phyloP scores from a whole-genome alignment of 2,113 vertebrate genomes.

The Atrichornis clamosus region DNA sequence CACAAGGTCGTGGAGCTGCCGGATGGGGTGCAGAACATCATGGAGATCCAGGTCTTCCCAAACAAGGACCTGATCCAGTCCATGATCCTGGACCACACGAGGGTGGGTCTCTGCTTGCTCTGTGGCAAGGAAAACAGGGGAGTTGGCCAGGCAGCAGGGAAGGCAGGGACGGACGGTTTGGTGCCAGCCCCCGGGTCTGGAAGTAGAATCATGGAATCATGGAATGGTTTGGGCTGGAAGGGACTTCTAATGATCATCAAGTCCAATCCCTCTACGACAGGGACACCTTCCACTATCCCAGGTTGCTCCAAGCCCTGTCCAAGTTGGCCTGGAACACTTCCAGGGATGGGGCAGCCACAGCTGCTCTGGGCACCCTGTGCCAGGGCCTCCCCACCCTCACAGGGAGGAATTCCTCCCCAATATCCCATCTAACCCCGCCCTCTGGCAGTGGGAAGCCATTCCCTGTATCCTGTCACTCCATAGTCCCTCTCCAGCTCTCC shows the following conservation, averaged over 20 bases:
- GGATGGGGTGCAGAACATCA: slow-evolving; percentile 36
- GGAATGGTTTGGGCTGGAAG: not conserved
- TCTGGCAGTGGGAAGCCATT: not conserved
- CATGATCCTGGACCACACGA: slow-evolving; percentile 67
- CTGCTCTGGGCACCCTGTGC: not conserved
- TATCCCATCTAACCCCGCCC: not conserved
- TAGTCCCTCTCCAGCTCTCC: not conserved
- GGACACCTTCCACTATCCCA: not conserved
- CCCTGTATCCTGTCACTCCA: not conserved
- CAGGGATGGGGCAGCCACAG: not conserved
- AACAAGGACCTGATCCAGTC: slow-evolving; percentile 41
- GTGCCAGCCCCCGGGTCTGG: not conserved
- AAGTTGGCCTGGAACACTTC: not conserved
- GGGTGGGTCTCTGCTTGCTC: slow-evolving; percentile 45
- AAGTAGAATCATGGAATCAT: not conserved
- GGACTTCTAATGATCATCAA: not conserved
- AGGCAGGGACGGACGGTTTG: not conserved
- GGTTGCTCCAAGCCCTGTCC: not conserved
- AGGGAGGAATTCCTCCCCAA: not conserved
- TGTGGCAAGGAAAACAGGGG: too few species aligned
- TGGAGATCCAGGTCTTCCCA: slow-evolving; percentile 75
- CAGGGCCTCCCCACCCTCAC: fast-evolving
- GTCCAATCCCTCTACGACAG: fast-evolving
- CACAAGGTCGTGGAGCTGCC: slow-evolving; percentile 72
- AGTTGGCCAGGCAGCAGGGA: not conserved